Base-by-base conservation (phyloP, 2,888 invertebrate species). In the Himalopsyche tibetana region DNA sequence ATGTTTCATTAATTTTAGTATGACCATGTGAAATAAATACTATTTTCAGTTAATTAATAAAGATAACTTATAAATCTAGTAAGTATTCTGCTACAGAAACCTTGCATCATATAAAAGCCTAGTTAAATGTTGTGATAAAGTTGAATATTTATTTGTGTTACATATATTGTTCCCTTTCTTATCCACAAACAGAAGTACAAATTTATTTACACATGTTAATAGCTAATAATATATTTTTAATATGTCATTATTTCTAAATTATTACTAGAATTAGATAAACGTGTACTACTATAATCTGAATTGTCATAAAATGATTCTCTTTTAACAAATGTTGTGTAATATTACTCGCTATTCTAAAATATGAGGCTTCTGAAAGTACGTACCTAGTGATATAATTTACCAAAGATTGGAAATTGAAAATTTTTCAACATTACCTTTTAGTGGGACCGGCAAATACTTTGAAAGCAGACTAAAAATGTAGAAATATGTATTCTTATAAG, bases 161-260 rank as follows among this genome's bases (percentile, higher is more conserved):
- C 28, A 63, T 63, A 63, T 63, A 63, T 74, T 36, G 74, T 51
- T 81, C 40, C 55, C 40, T 81, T 42, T 81, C 55, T 81, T 55
- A 81, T 81, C 81, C 42, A 19, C 55, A 42, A 45, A 81, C 81
- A 81, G 81, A 51, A 81, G 55, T 81, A 81, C 81, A 81, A 81
- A 74, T 74, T 74, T 74, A 74, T 74, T 74, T 74, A 74, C 74
- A 36, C 74, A 74, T 38, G 74, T 74, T 74, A 74, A 74, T 74
- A 74, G 15, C 15, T 74, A 74, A 74, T 74, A 38, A 36, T 36
- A 74, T 36, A 74, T 74, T 36, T 74, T 69, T 69, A 69, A 28
- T 69, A 69, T 69, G 28, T 36, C 28, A 36, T 74, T 15, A 74
- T 74, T 74, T 74, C 74, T 74, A 74, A 36, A 63, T 19, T 63